Base-by-base conservation (phyloP, 1,140 invertebrate genomes). In the Temnothorax curvispinosus region DNA sequence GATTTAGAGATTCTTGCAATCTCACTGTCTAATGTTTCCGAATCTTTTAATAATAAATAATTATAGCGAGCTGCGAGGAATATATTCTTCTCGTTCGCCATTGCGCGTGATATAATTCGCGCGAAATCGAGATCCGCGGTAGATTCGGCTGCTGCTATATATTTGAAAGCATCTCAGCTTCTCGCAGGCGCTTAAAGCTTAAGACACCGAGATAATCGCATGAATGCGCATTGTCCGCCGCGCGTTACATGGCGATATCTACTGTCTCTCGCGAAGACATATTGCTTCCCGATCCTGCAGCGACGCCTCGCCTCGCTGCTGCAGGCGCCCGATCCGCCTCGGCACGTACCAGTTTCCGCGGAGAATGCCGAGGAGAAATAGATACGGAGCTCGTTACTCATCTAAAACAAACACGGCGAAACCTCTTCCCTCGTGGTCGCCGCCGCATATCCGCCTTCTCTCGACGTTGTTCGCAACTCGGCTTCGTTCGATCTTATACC, bases 331-430 rank as follows among this genome's bases (percentile, higher is more conserved):
- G 71, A 74, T 54, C 72, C 52, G 52, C 50, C 11, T 38, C 78
- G 21, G 62, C 80, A 74, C 89, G 87, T 90, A 88, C 87, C 62
- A 77, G 69, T 89, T 90, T 81, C 72, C 56, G 52, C 50, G 72
- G 65, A 84, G 77, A 81, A 71, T 62, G 64, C 76, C 74, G 69
- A 64, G 60, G 71, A 69, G 85, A 72, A 89, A 89, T 74, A 65
- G 62, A 77, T 76, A 87, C 87, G 32, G 11, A 11, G 58, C 77
- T 88, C 87, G 76, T 90, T 90, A 85, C 78, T 62, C 87, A 64
- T 85, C 67, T 87, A 72, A 89, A 89, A 89, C 86, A 90, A 78
- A 67, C 52, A 44, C 38, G 41, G 52, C 72, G 67, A 62, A 38
- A 67, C 47, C 81, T 47, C 69, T 56, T 69, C 13, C 21, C 50